A percentile compares a stretch with the other conserved stretches of the same genome.
These are phyloP conservation scores for Typhlichthys subterraneus DNA, from an alignment of 2,797 vertebrate species.

Conservation along the genomic window DNA sequence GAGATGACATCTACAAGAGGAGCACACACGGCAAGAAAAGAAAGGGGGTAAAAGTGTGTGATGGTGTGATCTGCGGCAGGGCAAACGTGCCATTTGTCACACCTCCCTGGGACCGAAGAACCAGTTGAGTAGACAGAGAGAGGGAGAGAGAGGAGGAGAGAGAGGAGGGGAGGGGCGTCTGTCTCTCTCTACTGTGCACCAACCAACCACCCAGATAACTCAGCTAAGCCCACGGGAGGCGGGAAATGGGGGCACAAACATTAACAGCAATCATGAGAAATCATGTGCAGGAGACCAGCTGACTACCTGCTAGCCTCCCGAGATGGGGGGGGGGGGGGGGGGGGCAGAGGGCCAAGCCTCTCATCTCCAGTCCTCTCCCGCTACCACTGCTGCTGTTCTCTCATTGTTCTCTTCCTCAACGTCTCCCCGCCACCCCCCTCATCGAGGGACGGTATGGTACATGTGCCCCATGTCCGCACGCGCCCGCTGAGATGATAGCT, in stretches of 20 bases:
- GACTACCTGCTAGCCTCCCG: constrained; percentile 62
- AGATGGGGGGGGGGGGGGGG: neutral
- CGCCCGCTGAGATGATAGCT: neutral
- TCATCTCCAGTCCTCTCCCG: constrained; percentile 19
- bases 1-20: neutral
- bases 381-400: constrained; percentile 47
- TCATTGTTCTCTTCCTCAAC: too few species aligned
- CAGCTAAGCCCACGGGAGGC: constrained; percentile 59
- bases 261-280: constrained; percentile 76
- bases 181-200: constrained; percentile 24
- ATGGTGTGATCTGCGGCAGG: neutral
- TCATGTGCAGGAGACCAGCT: constrained; percentile 79
- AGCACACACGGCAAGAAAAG: too few species aligned
- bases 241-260: constrained; percentile 76
- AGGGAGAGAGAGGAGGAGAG: neutral
- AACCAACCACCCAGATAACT: constrained; percentile 15
- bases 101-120: constrained; percentile 3
- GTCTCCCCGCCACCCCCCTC: too few species aligned
- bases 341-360: constrained; percentile 30
- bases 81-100: neutral
- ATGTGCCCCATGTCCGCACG: too few species aligned
- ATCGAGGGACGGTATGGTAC: too few species aligned
- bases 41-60: neutral
- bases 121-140: neutral
- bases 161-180: neutral